These are phyloP conservation scores for Mobula hypostoma DNA, from an alignment of 2,113 vertebrate species.

Conservation along the genomic window DNA sequence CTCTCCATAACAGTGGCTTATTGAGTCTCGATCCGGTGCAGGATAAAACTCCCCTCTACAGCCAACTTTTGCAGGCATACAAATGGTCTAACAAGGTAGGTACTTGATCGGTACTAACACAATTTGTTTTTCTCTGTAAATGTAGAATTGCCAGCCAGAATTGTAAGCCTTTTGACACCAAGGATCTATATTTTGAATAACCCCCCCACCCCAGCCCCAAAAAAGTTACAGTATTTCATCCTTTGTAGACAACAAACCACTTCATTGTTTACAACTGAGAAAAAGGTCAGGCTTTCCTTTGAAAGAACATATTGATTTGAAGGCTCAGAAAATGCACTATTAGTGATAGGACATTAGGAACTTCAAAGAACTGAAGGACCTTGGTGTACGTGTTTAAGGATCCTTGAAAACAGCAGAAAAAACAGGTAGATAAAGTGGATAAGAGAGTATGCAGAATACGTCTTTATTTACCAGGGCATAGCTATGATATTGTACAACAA, in stretches of 20 bases:
- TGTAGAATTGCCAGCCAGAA: neutral
- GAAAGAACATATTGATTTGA: neutral
- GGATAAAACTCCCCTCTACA: conserved; percentile 94
- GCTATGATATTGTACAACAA: too few relatives aligned
- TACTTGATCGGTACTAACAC: neutral
- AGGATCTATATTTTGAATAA: neutral
- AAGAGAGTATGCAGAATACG: too few relatives aligned
- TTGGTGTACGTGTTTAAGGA: too few relatives aligned
- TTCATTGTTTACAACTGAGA: neutral
- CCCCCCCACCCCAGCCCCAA: neutral
- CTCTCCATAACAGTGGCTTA: conserved; percentile 88
- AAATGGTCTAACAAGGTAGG: conserved; percentile 98
- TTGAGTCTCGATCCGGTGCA: conserved; percentile 92
- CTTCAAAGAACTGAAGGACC: too few relatives aligned
- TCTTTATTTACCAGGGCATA: too few relatives aligned
- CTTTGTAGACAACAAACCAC: neutral
- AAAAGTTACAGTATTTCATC: neutral
- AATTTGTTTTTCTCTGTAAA: neutral
- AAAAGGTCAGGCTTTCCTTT: neutral
- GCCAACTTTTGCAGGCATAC: conserved; percentile 93
- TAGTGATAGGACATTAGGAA: too few relatives aligned
- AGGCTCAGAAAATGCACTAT: too few relatives aligned
- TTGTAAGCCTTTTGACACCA: neutral
- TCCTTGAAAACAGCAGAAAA: too few relatives aligned
- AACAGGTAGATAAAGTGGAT: too few relatives aligned